Base-by-base conservation (phyloP, 2,888 invertebrate genomes). In the Poecilus cupreus region DNA sequence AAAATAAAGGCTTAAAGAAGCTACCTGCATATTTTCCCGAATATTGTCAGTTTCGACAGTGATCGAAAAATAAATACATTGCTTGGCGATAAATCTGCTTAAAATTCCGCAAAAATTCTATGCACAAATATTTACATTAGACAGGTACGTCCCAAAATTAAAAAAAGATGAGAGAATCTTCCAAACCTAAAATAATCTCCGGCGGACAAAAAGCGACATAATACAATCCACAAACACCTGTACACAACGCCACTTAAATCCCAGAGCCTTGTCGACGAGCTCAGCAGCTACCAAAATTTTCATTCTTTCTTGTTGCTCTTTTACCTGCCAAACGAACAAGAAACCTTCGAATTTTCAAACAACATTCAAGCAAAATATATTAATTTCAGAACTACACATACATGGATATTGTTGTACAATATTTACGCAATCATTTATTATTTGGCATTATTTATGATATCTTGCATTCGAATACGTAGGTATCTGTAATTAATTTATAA, bases 221-320 rank as follows among this genome's bases (percentile, higher is more conserved):
- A 72, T 72, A 46, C 46, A 46, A 46, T 72, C 46, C 43, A 72
- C 24, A 72, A 70, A 72, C 72, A 72, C 72, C 72, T 72, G 72
- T 72, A 72, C 16, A 32, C 37, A 16, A 68, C 64, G 64, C 16
- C 37, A 37, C 37, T 68, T 37, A 68, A 68, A 68, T 68, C 64
- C 18, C 64, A 37, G 37, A 68, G 18, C 64, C 64, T 68, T 68
- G 37, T 68, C 32, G 16, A 37, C 11, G 5, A 2, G 18, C 11
- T 5, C 26, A 68, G 64, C 10, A 18, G 32, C 13, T 11, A 13
- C 18, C 37, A 68, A 68, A 60, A 24, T 32, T 60, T 26, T 32
- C 8, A 32, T 32, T 32, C 32, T 32, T 6, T 32, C 8, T 32
- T 32, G 32, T 32, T 32, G 4, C 32, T 32, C 0, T 51, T 51